phyloP scores from a whole-genome alignment of 53 echinoderm and acorn worm species.

The Paracentrotus lividus region DNA sequence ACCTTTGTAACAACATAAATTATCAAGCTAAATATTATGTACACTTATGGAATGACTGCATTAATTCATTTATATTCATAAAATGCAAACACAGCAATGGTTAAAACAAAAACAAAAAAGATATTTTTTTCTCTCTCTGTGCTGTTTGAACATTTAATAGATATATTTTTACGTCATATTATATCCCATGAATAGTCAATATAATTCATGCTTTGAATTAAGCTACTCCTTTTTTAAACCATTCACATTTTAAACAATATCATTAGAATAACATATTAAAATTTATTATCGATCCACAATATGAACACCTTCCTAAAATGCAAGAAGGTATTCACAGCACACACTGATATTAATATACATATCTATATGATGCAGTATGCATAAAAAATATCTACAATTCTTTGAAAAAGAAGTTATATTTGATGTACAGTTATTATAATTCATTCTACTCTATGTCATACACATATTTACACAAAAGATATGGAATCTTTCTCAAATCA shows the following conservation, averaged over 20 bases:
- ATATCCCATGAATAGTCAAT: too few species aligned
- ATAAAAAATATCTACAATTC: background rate
- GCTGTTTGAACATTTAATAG: too few species aligned
- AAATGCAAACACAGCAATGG: constrained; percentile 16
- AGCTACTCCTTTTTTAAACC: background rate
- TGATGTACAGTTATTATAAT: background rate
- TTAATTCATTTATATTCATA: background rate
- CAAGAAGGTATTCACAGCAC: background rate
- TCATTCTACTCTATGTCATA: background rate
- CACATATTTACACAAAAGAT: background rate
- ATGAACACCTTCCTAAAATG: background rate
- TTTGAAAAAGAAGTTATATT: background rate
- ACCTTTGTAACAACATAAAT: too few species aligned
- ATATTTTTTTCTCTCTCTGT: background rate
- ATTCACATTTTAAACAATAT: background rate
- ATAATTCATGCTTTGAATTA: too few species aligned
- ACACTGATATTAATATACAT: background rate
- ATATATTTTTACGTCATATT: too few species aligned
- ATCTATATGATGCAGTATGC: background rate
- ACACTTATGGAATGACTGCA: background rate
- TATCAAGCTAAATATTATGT: too few species aligned
- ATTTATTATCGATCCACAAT: background rate
- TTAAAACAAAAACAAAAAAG: background rate
- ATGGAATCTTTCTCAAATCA: background rate
- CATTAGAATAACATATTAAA: background rate